Evolutionary conservation across 2,113 vertebrate species (phyloP).

Genomic region (Odontophorus gujanensis): DNA sequence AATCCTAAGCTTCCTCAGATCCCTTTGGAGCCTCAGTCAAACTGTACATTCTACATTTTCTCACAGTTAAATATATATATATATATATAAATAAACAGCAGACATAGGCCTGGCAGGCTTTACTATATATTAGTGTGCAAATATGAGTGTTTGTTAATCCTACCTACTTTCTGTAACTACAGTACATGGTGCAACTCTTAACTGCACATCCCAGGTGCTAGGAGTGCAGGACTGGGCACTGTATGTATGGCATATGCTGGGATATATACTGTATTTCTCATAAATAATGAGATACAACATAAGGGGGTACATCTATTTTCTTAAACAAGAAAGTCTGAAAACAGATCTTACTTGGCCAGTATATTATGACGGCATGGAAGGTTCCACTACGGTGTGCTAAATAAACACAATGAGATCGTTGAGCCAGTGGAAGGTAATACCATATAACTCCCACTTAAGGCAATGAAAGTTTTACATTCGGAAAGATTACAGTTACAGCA

Average conservation of each 20-base stretch:
- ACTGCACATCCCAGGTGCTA: neutral
- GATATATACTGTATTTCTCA: neutral
- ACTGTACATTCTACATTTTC: neutral
- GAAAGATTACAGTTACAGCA: neutral
- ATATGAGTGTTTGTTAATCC: neutral
- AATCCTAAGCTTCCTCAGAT: neutral
- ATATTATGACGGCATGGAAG: neutral
- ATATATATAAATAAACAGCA: neutral
- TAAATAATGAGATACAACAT: neutral
- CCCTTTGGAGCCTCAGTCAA: neutral
- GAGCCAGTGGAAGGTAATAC: neutral
- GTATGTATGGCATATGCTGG: neutral
- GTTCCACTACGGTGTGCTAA: neutral
- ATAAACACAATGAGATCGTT: neutral
- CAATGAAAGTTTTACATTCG: neutral
- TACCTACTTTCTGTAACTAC: neutral
- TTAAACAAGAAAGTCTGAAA: constrained; percentile 6
- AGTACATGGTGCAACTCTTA: neutral
- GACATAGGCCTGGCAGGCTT: neutral
- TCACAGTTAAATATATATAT: neutral
- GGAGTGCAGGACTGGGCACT: neutral
- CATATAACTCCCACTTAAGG: neutral
- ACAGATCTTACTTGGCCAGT: neutral
- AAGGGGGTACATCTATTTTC: neutral
- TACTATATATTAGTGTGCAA: neutral